Evolutionary conservation across 2,113 vertebrate species (phyloP).

Genomic region (Alexandromys fortis): DNA sequence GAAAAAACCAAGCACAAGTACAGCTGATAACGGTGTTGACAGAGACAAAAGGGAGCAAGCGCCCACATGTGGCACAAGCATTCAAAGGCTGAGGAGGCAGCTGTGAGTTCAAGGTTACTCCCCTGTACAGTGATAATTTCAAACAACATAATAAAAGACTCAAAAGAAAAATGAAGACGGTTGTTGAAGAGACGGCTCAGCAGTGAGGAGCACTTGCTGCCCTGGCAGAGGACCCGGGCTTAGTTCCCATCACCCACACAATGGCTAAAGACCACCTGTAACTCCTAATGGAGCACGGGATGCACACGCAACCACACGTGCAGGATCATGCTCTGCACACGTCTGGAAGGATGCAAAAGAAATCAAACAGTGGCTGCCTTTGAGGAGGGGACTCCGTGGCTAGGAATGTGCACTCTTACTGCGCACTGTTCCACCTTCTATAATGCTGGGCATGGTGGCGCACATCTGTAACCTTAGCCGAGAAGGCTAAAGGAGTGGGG

Average conservation of each 20-base stretch:
- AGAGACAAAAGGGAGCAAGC: not conserved
- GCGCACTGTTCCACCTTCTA: not conserved
- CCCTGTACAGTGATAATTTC: not conserved
- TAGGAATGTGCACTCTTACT: not conserved
- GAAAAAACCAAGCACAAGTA: not conserved
- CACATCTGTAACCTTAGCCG: not conserved
- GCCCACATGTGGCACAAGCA: no score
- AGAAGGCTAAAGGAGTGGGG: not conserved
- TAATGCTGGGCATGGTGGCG: not conserved
- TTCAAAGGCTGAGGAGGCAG: not conserved
- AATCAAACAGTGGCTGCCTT: not conserved
- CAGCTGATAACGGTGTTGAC: not conserved
- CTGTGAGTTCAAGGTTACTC: not conserved
- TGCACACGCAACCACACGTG: accelerated
- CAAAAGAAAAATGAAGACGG: no score
- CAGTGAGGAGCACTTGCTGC: not conserved
- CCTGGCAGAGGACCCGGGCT: not conserved
- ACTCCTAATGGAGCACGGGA: not conserved
- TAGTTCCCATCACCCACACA: not conserved
- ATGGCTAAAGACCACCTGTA: not conserved
- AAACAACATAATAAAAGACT: not conserved
- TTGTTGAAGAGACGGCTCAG: not conserved
- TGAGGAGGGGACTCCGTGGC: not conserved
- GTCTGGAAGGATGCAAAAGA: not conserved
- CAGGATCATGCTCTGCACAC: accelerated